Evolutionary conservation across 2,113 vertebrate species (phyloP).

Genomic region (Pluvianellus socialis): DNA sequence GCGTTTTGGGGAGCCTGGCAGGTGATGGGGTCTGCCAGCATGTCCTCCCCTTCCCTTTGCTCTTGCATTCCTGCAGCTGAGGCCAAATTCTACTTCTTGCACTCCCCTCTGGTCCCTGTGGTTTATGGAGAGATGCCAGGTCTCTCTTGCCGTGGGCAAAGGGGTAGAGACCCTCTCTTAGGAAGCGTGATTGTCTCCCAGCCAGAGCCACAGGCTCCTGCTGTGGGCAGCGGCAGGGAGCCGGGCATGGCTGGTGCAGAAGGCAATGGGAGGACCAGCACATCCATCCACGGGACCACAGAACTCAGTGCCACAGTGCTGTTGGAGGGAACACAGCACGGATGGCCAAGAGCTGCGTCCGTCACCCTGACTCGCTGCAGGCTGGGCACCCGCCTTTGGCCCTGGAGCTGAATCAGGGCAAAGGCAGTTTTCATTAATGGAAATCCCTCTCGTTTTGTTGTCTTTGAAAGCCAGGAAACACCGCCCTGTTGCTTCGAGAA

Average conservation of each 20-base stretch:
- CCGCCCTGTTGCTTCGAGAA: not conserved
- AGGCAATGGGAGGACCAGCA: not conserved
- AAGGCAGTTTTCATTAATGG: not conserved
- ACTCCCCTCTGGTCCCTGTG: not conserved
- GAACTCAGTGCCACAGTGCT: not conserved
- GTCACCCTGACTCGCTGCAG: not conserved
- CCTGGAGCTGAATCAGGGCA: not conserved
- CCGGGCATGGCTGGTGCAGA: not conserved
- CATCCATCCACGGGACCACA: not conserved
- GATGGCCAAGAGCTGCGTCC: not conserved
- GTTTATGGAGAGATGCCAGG: not conserved
- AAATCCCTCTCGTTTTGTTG: conserved; percentile 1
- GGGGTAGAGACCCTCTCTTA: not conserved
- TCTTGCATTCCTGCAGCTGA: not conserved
- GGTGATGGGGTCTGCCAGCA: not conserved
- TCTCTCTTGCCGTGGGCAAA: not conserved
- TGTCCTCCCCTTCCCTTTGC: not conserved
- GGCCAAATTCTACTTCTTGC: not conserved
- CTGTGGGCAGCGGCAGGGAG: not conserved
- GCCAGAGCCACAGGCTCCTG: not conserved
- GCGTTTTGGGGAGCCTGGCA: not conserved
- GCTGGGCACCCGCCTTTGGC: not conserved
- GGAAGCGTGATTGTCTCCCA: not conserved
- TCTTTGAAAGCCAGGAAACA: conserved; percentile 1
- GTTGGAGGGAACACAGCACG: accelerated